Evolutionary conservation across 2,888 invertebrate species (phyloP), one percentile per base, ranked within the genome.

Genomic region (Drosophila prostipennis): DNA sequence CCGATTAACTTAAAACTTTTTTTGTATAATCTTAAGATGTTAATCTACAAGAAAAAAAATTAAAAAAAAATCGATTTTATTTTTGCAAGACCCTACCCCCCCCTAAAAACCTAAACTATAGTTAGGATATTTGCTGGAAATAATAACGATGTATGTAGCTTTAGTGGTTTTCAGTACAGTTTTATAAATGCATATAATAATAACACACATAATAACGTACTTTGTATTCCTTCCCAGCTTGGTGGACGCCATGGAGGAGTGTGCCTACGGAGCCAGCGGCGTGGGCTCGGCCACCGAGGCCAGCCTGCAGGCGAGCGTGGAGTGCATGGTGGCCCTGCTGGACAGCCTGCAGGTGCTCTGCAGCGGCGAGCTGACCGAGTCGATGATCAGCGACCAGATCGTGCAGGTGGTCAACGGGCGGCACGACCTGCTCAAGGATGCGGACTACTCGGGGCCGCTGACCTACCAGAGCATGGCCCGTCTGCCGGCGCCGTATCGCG

Each of bases 181-280:
- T n/a, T n/a, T n/a, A n/a, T n/a, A n/a, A n/a, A n/a, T n/a, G n/a
- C n/a, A n/a, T n/a, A n/a, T n/a, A n/a, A n/a, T n/a, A n/a, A n/a
- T n/a, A n/a, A n/a, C n/a, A n/a, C n/a, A n/a, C n/a, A n/a, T n/a
- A 19, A 11, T 11, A 42, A 16, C 1, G 11, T 16, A 8, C n/a
- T 5, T 43, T 13, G 0, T 23, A 13, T 7, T 7, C 0, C n/a
- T 2, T 40, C 91, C 16, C 83, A 96, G 98, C 84, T 95, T 97
- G 80, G 96, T 98, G 94, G 98, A 98, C 89, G 97, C 97, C 0
- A 96, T 98, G 90, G 97, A 98, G 92, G 98, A 98, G 92, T 97
- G 97, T 68, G 96, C 97, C n/a, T 95, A 95, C 77, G 91, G 91
- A 0, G 89, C 89, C 2, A 89, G 88, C 14, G 96, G 69, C 7